Evolutionary conservation across 2,113 vertebrate species (phyloP).

Genomic region (Canis aureus): DNA sequence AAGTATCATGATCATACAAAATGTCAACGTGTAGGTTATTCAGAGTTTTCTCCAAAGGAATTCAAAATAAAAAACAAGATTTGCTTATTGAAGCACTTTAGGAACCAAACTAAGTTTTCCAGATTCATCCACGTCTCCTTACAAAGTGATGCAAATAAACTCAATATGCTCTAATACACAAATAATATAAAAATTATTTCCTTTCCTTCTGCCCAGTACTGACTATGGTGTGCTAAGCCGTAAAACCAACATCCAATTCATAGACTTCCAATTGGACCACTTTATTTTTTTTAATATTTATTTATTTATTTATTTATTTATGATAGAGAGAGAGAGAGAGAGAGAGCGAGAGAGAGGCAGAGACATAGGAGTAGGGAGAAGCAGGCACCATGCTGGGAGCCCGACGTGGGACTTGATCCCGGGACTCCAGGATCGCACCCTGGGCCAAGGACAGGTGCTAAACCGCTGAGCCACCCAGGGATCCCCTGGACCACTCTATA

Average conservation of each 20-base stretch:
- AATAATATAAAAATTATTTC: background rate
- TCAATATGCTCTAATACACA: background rate
- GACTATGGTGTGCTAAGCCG: too few relatives aligned
- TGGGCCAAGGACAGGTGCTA: too few relatives aligned
- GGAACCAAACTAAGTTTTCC: background rate
- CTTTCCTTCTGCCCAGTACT: background rate
- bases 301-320: too few relatives aligned
- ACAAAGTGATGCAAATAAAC: background rate
- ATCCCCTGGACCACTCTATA: background rate
- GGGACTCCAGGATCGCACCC: too few relatives aligned
- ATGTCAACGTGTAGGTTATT: background rate
- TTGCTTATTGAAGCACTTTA: background rate
- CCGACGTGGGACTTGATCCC: too few relatives aligned
- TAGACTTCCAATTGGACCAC: background rate
- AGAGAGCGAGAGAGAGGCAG: too few relatives aligned
- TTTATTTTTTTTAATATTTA: too few relatives aligned
- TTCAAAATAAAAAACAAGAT: background rate
- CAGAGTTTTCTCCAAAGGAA: background rate
- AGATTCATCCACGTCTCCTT: background rate
- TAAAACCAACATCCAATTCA: background rate
- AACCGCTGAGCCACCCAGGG: too few relatives aligned
- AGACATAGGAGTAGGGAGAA: too few relatives aligned
- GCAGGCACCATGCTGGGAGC: too few relatives aligned
- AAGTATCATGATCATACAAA: background rate
- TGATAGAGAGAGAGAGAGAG: too few relatives aligned